Conservation (phyloP, 2,113 vertebrate species). For the Atractosteus spatula region DNA sequence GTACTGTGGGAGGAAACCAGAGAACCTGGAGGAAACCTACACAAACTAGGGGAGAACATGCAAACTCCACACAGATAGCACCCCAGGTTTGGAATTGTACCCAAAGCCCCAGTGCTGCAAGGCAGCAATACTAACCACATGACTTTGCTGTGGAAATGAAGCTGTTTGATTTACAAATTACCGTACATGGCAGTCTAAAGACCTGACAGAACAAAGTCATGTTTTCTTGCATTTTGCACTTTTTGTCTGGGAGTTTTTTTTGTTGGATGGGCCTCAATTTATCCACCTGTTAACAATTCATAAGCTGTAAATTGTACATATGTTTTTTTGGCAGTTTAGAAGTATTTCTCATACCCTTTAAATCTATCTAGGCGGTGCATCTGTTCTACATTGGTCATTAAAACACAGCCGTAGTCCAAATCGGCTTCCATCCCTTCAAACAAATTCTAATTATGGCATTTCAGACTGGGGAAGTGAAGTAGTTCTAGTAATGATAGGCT, state of each 20-base stretch:
- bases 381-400: neutral
- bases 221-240: neutral
- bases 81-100: no score
- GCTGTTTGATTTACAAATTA: neutral
- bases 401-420: neutral
- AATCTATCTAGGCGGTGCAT: neutral
- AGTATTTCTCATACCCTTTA: neutral
- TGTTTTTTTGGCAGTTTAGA: no score
- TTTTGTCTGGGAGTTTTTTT: neutral
- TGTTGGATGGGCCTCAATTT: neutral
- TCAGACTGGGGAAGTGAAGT: neutral
- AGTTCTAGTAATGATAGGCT: neutral
- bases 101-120: no score
- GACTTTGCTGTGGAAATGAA: neutral
- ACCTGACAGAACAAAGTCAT: no score
- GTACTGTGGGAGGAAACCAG: no score
- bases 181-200: no score
- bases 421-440: neutral
- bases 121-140: no score
- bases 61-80: no score
- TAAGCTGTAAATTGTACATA: no score
- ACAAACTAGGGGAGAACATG: no score
- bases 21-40: no score
- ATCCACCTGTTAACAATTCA: no score
- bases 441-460: constrained; percentile 3